These are phyloP conservation scores for Anguilla pacifica DNA, from an alignment of 2,797 vertebrate species.

Conservation along the genomic window DNA sequence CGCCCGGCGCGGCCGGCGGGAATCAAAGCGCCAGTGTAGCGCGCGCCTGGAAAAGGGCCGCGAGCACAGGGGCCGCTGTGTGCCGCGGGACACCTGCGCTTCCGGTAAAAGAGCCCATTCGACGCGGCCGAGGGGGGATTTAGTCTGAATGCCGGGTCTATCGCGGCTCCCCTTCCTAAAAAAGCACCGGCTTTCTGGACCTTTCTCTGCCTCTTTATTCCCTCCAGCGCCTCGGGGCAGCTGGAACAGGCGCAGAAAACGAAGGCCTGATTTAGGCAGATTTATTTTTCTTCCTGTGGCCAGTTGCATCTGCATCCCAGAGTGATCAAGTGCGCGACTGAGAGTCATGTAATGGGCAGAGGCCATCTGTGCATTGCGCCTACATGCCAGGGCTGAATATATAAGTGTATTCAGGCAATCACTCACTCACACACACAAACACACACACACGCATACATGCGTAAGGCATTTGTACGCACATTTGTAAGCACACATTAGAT, in stretches of 20 bases:
- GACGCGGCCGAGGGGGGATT: background rate
- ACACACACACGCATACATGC: background rate
- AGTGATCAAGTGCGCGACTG: background rate
- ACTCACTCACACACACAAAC: background rate
- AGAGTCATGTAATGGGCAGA: background rate
- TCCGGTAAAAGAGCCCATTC: slow-evolving; percentile 8
- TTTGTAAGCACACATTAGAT: background rate
- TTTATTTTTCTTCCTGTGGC: slow-evolving; percentile 16
- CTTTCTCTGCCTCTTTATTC: background rate
- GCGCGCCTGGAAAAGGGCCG: background rate
- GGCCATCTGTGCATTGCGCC: background rate
- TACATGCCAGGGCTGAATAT: background rate
- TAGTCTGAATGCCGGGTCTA: slow-evolving; percentile 9
- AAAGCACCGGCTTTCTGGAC: background rate
- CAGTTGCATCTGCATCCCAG: slow-evolving; percentile 6
- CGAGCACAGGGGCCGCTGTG: background rate
- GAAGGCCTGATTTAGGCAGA: slow-evolving; percentile 5
- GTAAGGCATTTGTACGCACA: background rate
- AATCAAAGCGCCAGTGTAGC: slow-evolving; percentile 23
- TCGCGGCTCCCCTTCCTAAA: background rate
- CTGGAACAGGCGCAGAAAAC: slow-evolving; percentile 22
- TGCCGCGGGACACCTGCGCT: slow-evolving; percentile 21
- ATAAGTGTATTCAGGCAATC: background rate
- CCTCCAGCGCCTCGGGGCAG: background rate
- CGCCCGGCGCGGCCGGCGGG: background rate